A percentile compares a stretch with the other conserved stretches of the same genome.
phyloP scores from a whole-genome alignment of 2,888 invertebrate genomes.

The Hymenopus coronatus region DNA sequence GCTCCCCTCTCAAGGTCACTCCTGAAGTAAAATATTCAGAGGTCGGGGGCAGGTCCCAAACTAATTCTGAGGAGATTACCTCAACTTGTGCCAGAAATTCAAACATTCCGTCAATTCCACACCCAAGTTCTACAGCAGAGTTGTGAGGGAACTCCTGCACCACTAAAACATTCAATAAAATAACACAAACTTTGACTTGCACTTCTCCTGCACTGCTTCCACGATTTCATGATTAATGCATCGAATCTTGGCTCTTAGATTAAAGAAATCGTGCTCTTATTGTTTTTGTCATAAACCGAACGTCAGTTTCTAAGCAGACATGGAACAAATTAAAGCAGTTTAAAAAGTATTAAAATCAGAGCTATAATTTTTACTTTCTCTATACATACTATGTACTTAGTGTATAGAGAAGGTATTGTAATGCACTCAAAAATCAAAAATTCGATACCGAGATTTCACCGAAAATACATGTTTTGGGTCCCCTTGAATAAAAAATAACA shows the following conservation, averaged over 20 bases:
- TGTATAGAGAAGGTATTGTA: too few relatives aligned
- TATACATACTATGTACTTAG: too few relatives aligned
- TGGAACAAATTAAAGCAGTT: too few relatives aligned
- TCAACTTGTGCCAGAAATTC: background rate
- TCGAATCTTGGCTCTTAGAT: background rate
- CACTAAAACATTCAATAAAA: background rate
- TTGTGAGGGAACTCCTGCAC: background rate
- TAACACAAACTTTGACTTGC: background rate
- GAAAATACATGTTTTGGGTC: too few relatives aligned
- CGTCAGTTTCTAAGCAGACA: too few relatives aligned
- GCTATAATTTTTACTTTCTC: too few relatives aligned
- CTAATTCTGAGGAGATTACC: background rate
- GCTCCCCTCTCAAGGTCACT: background rate
- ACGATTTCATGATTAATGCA: background rate
- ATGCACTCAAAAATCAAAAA: too few relatives aligned
- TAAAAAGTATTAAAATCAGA: too few relatives aligned
- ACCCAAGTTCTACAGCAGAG: background rate
- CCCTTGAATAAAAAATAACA: too few relatives aligned
- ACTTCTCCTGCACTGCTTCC: background rate
- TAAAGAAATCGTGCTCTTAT: background rate
- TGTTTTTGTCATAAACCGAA: too few relatives aligned
- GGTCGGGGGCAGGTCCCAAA: background rate
- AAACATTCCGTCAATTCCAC: background rate
- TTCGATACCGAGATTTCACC: too few relatives aligned
- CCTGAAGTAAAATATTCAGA: background rate